Percentiles rank a stretch among this genome's conserved stretches.
These are phyloP conservation scores for Microcebus jonahi DNA, from an alignment of 2,113 vertebrate species.

Conservation along the genomic window DNA sequence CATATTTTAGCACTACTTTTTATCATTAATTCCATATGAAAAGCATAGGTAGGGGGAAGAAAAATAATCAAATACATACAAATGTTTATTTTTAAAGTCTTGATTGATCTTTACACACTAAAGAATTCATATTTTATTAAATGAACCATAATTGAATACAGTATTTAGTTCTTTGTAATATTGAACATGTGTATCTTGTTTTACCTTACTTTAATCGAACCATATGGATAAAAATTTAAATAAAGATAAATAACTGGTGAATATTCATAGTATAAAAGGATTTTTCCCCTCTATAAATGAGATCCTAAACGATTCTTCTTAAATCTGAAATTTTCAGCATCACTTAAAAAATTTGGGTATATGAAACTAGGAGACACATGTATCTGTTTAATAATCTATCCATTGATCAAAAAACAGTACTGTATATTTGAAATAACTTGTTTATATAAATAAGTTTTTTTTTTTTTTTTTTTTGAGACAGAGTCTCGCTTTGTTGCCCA, in stretches of 20 bases:
- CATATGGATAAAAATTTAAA: background rate
- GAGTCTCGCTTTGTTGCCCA: too few species aligned
- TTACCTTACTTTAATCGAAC: background rate
- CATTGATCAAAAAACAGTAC: background rate
- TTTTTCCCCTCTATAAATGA: background rate
- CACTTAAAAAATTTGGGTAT: background rate
- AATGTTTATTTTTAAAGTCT: background rate
- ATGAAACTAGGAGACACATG: background rate
- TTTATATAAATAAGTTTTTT: background rate
- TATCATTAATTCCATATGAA: background rate
- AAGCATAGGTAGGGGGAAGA: background rate
- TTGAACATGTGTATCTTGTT: background rate
- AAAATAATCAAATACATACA: background rate
- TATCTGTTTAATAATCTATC: background rate
- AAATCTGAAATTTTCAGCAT: background rate
- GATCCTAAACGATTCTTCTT: background rate
- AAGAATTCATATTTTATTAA: background rate
- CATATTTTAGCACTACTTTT: background rate
- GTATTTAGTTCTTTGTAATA: background rate
- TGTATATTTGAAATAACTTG: background rate
- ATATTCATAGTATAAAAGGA: background rate
- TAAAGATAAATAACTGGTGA: background rate
- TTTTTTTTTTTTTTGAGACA: too few species aligned
- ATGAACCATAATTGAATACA: background rate
- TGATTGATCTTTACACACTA: background rate